Conservation (phyloP, 2,797 vertebrate genomes). For the Apodemus agrarius region DNA sequence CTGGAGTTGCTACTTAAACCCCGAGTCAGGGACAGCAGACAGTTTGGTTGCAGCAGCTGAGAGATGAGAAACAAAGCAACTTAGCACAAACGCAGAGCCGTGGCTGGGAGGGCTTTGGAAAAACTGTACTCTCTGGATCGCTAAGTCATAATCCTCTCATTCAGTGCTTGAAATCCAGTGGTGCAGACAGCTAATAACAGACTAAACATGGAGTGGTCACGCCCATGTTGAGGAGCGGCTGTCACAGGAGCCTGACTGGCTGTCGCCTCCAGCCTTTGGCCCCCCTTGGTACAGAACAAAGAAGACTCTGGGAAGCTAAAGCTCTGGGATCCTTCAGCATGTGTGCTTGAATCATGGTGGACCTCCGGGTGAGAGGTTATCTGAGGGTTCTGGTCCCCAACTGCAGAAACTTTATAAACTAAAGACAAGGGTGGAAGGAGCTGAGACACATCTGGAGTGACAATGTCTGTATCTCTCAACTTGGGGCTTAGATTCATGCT, state of each 20-base stretch:
- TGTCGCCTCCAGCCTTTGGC: not conserved
- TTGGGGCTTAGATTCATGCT: not conserved
- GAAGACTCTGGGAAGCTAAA: not conserved
- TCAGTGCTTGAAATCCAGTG: slow-evolving; percentile 55
- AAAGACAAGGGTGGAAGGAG: not conserved
- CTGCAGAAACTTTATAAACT: not conserved
- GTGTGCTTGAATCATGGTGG: not conserved
- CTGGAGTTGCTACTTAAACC: not conserved
- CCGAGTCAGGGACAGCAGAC: not conserved
- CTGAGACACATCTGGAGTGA: not conserved
- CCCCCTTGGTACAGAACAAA: not conserved
- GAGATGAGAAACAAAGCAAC: slow-evolving; percentile 31
- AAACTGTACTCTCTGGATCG: slow-evolving; percentile 66
- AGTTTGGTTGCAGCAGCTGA: not conserved
- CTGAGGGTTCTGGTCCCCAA: not conserved
- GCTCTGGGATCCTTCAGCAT: not conserved
- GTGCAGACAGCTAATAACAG: slow-evolving; percentile 62
- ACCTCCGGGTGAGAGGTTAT: not conserved
- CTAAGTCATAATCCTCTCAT: not conserved
- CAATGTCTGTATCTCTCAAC: not conserved
- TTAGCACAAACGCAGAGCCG: not conserved
- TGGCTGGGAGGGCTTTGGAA: slow-evolving; percentile 47
- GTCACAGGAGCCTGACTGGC: not conserved
- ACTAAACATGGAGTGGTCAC: slow-evolving; percentile 62
- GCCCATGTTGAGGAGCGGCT: not conserved